phyloP scores from a whole-genome alignment of 2,888 invertebrate genomes.

The Choristoneura rosaceana region DNA sequence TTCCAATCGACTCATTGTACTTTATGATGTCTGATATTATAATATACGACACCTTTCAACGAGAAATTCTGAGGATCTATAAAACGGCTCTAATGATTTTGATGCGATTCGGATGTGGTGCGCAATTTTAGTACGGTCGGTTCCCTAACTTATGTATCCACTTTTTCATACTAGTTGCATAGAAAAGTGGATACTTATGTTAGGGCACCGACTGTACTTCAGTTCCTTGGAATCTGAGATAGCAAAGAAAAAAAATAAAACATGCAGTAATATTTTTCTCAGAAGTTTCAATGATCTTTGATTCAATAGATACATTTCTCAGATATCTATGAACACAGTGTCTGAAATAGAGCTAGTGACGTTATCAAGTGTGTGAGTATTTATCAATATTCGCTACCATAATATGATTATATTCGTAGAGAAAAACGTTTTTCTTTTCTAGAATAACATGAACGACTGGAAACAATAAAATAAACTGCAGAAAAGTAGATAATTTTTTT shows the following conservation, averaged over 20 bases:
- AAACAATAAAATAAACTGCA: too few species aligned
- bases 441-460: too few species aligned
- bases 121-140: background rate
- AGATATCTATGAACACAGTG: background rate
- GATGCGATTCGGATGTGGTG: background rate
- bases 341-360: background rate
- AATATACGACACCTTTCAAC: too few species aligned
- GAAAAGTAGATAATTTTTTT: too few species aligned
- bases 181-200: too few species aligned
- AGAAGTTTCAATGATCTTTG: slow-evolving; percentile 3
- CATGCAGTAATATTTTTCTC: background rate
- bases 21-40: too few species aligned
- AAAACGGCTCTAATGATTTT: too few species aligned
- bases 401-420: background rate
- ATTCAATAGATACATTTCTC: background rate
- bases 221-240: background rate
- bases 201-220: too few species aligned
- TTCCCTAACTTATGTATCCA: too few species aligned
- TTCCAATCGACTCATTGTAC: too few species aligned
- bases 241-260: background rate
- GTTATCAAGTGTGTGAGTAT: background rate
- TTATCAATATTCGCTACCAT: background rate
- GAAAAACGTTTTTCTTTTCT: background rate
- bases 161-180: too few species aligned
- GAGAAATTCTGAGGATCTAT: too few species aligned